These are phyloP conservation scores for Paragorgia papillata DNA, from an alignment of 92 coral and sea anemone genomes.

Conservation along the genomic window DNA sequence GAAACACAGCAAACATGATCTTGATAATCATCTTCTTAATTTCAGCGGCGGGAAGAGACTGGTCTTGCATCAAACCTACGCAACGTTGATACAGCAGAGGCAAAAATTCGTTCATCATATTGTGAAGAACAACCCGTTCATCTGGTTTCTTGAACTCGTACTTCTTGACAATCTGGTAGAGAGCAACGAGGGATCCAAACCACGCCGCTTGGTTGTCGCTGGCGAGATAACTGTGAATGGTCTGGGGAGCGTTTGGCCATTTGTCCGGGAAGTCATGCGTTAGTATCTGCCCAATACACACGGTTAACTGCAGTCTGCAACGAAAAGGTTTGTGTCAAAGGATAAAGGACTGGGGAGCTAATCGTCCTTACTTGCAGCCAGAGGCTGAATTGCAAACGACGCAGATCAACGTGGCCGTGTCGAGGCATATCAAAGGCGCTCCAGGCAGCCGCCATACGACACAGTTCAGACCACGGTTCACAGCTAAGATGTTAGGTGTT, in stretches of 20 bases:
- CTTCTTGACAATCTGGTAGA: conserved; percentile 94
- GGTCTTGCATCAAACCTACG: conserved; percentile 65
- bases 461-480: no score
- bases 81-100: conserved; percentile 78
- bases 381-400: no score
- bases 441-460: no score
- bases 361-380: no score
- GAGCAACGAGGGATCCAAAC: conserved; percentile 89
- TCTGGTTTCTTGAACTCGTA: conserved; percentile 97
- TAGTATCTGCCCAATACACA: conserved; percentile 85
- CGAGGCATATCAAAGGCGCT: no score
- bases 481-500: no score
- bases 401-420: no score
- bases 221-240: conserved; percentile 72
- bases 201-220: conserved; percentile 75
- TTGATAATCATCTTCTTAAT: conserved; percentile 89
- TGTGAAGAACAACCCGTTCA: conserved; percentile 78
- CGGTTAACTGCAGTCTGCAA: conserved; percentile 89
- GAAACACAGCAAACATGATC: conserved; percentile 83
- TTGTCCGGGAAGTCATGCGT: conserved; percentile 92
- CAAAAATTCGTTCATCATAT: conserved; percentile 75
- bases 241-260: conserved; percentile 89
- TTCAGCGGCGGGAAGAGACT: conserved; percentile 69
- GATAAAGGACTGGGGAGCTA: no score
- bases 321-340: background rate